Percentiles rank a stretch among this genome's conserved stretches.
These are phyloP conservation scores for Whitmania pigra DNA, from an alignment of 1,140 invertebrate genomes.

Conservation along the genomic window DNA sequence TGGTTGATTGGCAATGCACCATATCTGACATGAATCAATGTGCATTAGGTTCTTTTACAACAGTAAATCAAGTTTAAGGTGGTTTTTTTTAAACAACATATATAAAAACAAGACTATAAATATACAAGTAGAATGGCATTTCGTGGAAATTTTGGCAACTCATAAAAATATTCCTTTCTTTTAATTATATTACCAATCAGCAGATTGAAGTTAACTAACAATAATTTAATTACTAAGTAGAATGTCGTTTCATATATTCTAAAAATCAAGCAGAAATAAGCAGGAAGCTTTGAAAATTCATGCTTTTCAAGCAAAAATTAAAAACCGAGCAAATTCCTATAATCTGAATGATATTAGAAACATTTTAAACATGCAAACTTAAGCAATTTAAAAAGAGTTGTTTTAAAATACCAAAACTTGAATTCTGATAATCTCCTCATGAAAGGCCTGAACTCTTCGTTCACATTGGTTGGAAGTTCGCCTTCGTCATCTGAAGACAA, in stretches of 20 bases:
- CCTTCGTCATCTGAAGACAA: conserved; percentile 54
- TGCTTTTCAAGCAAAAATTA: no score
- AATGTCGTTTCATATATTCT: no score
- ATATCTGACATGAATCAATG: not conserved
- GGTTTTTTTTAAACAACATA: not conserved
- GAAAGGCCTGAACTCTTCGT: conserved; percentile 96
- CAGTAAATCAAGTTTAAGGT: no score
- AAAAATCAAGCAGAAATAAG: no score
- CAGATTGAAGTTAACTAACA: no score
- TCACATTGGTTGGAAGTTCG: conserved; percentile 78
- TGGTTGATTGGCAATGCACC: not conserved
- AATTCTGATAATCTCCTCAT: conserved; percentile 95
- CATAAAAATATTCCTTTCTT: no score
- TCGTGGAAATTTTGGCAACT: no score
- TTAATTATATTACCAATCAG: no score
- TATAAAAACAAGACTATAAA: not conserved
- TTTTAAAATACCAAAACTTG: conserved; percentile 80
- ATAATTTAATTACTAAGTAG: no score
- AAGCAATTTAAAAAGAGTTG: not conserved
- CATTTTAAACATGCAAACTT: not conserved
- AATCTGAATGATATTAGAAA: not conserved
- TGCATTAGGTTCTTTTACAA: not conserved
- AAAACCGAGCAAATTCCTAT: not conserved
- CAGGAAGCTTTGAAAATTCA: no score
- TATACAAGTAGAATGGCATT: not conserved